Conservation (phyloP, 2,888 invertebrate species). For the Noctua janthe region DNA sequence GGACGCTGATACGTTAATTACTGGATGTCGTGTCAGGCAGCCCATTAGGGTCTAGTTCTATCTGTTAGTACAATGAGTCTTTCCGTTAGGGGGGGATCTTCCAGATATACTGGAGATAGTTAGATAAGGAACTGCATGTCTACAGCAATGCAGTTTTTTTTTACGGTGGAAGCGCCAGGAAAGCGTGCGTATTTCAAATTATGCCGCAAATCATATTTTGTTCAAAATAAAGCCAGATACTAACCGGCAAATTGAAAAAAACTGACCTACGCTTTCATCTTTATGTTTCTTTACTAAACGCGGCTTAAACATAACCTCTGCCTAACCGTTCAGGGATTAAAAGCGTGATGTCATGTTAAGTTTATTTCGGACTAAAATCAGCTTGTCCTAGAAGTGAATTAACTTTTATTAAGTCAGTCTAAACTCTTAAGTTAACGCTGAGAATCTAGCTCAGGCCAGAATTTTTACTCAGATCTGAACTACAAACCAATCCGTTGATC, state of each 20-base stretch:
- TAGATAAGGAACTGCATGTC: not conserved
- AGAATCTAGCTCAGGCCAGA: not conserved
- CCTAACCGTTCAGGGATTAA: not conserved
- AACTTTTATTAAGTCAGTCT: not conserved
- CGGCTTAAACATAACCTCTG: not conserved
- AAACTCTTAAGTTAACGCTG: not conserved
- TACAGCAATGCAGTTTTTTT: conserved; percentile 13
- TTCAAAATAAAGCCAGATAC: no score
- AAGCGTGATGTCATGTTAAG: not conserved
- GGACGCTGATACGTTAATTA: conserved; percentile 48
- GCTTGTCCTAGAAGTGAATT: no score
- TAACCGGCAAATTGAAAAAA: no score
- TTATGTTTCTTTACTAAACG: not conserved
- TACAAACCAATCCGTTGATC: not conserved
- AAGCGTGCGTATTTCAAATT: no score
- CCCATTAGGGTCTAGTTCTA: conserved; percentile 37
- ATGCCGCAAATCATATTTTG: no score
- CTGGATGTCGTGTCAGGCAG: conserved; percentile 44
- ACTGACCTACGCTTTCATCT: no score
- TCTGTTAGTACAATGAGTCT: conserved; percentile 37
- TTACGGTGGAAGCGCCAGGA: no score
- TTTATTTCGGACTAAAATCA: not conserved
- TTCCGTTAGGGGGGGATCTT: conserved; percentile 19
- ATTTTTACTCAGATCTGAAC: not conserved
- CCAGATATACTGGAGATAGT: not conserved